Evolutionary conservation across 2,113 vertebrate genomes (phyloP).

Genomic region (Semnornis frantzii): DNA sequence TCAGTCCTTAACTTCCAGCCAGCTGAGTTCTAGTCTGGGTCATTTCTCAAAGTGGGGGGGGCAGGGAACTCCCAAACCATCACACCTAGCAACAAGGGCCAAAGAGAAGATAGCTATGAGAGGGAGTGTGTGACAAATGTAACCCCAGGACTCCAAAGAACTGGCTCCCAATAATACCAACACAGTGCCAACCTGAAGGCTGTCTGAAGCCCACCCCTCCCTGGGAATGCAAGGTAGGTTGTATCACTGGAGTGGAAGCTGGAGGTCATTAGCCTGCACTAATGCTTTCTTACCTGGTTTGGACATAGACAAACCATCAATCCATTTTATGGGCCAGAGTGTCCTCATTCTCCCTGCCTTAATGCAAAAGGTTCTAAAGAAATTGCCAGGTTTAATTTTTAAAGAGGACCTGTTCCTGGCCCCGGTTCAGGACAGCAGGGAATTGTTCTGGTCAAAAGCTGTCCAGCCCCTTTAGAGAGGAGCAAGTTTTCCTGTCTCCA

Average conservation of each 20-base stretch:
- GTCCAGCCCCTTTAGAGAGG: not conserved
- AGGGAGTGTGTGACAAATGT: not conserved
- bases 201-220: not conserved
- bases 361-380: not conserved
- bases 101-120: not conserved
- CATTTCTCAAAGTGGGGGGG: no score
- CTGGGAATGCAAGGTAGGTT: not conserved
- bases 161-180: not conserved
- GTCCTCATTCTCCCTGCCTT: not conserved
- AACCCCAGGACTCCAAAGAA: not conserved
- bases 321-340: not conserved
- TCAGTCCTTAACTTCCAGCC: no score
- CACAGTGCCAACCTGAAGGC: fast-evolving
- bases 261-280: not conserved
- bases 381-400: not conserved
- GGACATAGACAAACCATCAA: not conserved
- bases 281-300: not conserved
- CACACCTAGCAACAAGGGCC: not conserved
- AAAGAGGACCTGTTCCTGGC: fast-evolving
- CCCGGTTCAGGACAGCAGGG: not conserved
- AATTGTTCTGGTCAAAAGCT: not conserved
- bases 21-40: no score
- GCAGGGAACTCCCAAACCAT: no score
- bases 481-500: fast-evolving
- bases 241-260: not conserved